These are phyloP conservation scores for Glaucopsyche alexis DNA, from an alignment of 2,888 invertebrate species.

Conservation along the genomic window DNA sequence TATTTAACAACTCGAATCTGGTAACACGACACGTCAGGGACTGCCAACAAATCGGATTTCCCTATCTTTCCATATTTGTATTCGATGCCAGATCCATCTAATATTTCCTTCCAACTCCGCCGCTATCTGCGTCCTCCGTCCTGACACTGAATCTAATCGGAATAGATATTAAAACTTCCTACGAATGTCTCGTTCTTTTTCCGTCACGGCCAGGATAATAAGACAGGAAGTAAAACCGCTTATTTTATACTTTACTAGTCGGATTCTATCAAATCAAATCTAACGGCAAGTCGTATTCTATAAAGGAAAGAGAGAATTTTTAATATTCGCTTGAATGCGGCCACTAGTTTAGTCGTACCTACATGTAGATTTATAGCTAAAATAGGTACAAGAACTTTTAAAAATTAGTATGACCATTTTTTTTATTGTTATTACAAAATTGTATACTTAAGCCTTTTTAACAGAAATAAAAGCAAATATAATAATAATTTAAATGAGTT, in stretches of 20 bases:
- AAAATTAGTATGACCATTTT: no score
- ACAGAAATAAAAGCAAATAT: no score
- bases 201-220: constrained; percentile 37
- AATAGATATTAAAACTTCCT: constrained; percentile 80
- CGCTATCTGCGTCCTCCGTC: constrained; percentile 76
- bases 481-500: not conserved
- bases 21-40: constrained; percentile 75
- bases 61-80: constrained; percentile 79
- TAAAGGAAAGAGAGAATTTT: not conserved
- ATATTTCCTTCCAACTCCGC: constrained; percentile 76
- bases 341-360: not conserved
- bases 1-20: constrained; percentile 69
- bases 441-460: no score
- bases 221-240: constrained; percentile 30
- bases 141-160: constrained; percentile 80
- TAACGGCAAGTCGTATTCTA: not conserved
- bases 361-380: not conserved
- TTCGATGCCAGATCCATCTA: constrained; percentile 77
- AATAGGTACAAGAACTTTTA: not conserved
- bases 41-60: constrained; percentile 75
- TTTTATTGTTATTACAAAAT: no score
- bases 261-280: constrained; percentile 13
- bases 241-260: constrained; percentile 32
- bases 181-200: constrained; percentile 59
- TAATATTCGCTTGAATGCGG: not conserved